These are phyloP conservation scores for Chaenocephalus aceratus DNA, from an alignment of 2,113 vertebrate genomes.

Conservation along the genomic window DNA sequence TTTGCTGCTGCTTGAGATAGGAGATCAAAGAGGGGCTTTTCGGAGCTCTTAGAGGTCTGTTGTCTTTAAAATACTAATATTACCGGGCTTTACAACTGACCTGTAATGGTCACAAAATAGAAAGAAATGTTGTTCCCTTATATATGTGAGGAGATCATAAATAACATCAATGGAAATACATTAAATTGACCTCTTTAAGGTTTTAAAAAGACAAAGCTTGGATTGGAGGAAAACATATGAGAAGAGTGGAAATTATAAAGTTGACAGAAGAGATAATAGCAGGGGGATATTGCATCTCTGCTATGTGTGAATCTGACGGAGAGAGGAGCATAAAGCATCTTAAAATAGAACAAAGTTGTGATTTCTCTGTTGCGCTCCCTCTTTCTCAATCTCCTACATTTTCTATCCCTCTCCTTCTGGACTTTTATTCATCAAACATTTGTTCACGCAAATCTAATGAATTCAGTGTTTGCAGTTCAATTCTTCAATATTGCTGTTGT, in stretches of 20 bases:
- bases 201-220: not conserved
- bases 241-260: not conserved
- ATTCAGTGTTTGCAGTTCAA: not conserved
- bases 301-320: slow-evolving; percentile 23
- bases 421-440: slow-evolving; percentile 7
- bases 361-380: not conserved
- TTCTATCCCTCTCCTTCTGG: not conserved
- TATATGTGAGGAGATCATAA: not conserved
- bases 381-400: not conserved
- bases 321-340: slow-evolving; percentile 22
- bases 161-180: not conserved
- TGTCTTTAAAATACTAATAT: slow-evolving; percentile 44
- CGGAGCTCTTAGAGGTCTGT: slow-evolving; percentile 33
- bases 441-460: not conserved
- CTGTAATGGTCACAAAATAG: not conserved
- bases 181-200: not conserved
- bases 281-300: slow-evolving; percentile 8
- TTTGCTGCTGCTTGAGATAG: slow-evolving; percentile 28
- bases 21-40: slow-evolving; percentile 28
- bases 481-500: not conserved
- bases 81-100: slow-evolving; percentile 22
- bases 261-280: slow-evolving; percentile 6
- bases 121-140: not conserved
- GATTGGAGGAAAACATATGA: not conserved
- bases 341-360: slow-evolving; percentile 53